Conservation (phyloP, 2,797 vertebrate genomes). For the Galago senegalensis region DNA sequence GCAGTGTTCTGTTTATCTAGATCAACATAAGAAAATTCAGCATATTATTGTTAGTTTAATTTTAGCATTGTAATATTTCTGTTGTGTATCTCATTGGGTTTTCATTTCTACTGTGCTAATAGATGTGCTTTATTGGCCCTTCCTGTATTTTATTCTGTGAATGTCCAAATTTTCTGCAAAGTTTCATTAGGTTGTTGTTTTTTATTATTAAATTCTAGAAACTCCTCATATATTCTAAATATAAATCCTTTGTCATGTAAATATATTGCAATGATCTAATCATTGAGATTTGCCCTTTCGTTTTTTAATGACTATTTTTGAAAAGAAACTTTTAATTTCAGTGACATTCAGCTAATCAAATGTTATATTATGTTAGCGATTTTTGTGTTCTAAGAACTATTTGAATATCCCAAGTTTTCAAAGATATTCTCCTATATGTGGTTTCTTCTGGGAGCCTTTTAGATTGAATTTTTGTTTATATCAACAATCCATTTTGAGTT, state of each 20-base stretch:
- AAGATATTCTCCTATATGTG: background rate
- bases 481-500: background rate
- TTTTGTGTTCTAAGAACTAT: background rate
- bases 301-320: conserved; percentile 14
- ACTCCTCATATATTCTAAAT: background rate
- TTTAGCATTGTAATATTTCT: background rate
- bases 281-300: background rate
- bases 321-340: conserved; percentile 22
- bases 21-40: background rate
- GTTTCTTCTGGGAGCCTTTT: background rate
- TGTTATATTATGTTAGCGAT: background rate
- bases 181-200: conserved; percentile 12
- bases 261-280: background rate
- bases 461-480: background rate
- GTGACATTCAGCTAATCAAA: background rate
- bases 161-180: background rate
- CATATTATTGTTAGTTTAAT: background rate
- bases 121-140: background rate
- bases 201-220: conserved; percentile 31
- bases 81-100: background rate
- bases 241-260: background rate
- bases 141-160: background rate
- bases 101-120: background rate
- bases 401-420: background rate
- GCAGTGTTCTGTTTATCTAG: background rate